A percentile compares a stretch with the other conserved stretches of the same genome.
phyloP scores from a whole-genome alignment of 2,888 invertebrate genomes.

The Caenorhabditis panamensis region DNA sequence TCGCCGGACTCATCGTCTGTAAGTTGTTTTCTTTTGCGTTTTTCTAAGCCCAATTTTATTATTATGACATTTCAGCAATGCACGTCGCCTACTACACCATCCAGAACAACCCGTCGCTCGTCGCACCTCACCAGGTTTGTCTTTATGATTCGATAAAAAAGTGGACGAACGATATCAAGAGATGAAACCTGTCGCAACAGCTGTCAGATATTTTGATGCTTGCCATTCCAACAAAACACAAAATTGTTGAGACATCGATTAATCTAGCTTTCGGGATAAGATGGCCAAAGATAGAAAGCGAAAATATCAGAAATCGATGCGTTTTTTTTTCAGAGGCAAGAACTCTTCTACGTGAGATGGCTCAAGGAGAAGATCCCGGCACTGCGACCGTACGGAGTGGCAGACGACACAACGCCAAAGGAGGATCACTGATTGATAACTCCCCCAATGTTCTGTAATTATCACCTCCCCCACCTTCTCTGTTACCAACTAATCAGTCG shows the following conservation, averaged over 20 bases:
- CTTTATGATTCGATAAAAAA: neutral
- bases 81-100: constrained; percentile 78
- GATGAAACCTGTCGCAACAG: too few species aligned
- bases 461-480: constrained; percentile 8
- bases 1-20: constrained; percentile 71
- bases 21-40: constrained; percentile 32
- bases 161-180: too few species aligned
- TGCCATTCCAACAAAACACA: neutral
- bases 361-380: constrained; percentile 75
- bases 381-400: constrained; percentile 69
- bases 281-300: neutral
- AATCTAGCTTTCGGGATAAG: neutral
- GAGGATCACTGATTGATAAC: constrained; percentile 29
- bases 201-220: too few species aligned
- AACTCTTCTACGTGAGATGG: constrained; percentile 77
- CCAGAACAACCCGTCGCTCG: constrained; percentile 74
- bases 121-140: constrained; percentile 63
- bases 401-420: constrained; percentile 60
- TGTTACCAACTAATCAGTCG: constrained; percentile 7
- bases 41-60: neutral
- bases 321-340: constrained; percentile 66
- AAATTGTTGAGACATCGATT: neutral
- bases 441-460: constrained; percentile 27
- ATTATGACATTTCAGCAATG: constrained; percentile 72
- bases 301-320: neutral